Evolutionary conservation across 1,140 invertebrate genomes (phyloP).

Genomic region (Babylonia areolata): DNA sequence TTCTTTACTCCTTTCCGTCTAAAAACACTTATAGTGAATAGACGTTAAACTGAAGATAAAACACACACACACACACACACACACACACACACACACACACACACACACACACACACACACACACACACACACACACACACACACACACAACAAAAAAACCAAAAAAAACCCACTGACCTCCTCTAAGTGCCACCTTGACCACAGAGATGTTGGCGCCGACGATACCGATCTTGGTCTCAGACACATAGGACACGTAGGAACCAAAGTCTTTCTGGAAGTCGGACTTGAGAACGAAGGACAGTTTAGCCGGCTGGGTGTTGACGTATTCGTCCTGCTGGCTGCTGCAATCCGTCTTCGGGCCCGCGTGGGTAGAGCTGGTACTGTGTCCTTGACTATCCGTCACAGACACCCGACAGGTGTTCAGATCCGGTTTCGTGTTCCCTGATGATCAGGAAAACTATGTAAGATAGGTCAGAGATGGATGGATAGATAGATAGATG

Average conservation of each 20-base stretch:
- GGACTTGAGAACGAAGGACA: constrained; percentile 19
- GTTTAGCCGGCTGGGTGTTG: background rate
- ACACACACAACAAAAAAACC: no score
- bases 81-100: no score
- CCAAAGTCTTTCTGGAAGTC: background rate
- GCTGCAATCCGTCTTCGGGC: background rate
- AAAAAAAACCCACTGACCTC: constrained; percentile 15
- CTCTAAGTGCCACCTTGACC: background rate
- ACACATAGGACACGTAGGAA: background rate
- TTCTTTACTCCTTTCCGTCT: no score
- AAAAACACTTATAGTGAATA: no score
- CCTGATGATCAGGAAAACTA: background rate
- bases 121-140: no score
- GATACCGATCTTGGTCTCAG: constrained; percentile 10
- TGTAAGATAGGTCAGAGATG: background rate
- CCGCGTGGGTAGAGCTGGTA: background rate
- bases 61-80: no score
- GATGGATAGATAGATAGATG: background rate
- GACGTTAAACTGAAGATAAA: no score
- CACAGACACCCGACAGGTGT: constrained; percentile 26
- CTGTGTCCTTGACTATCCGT: background rate
- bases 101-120: background rate
- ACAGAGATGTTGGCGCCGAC: constrained; percentile 14
- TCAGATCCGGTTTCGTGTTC: background rate
- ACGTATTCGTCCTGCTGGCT: constrained; percentile 10